Base-by-base conservation (phyloP, 1,140 invertebrate species). In the Aphelenchoides avenae region DNA sequence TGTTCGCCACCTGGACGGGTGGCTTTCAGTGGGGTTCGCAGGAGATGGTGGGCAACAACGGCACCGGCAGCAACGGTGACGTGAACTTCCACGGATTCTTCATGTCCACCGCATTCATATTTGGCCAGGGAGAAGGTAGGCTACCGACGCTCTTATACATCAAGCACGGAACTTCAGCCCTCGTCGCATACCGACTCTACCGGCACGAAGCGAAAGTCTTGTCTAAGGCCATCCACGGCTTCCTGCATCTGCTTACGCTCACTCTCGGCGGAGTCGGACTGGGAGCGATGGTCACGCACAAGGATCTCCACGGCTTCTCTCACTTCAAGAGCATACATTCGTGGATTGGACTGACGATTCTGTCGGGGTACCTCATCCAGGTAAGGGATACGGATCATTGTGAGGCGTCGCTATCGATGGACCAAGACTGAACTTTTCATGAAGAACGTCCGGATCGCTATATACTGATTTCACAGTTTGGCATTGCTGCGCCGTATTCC, bases 91-190 rank as follows among this genome's bases (percentile, higher is more conserved):
- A 43, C 6, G 39, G 24, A 15, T 27, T 61, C 22, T 15, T 61
- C 40, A 48, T 27, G 15, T 31, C 30, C 30, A 62, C 51, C 22
- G 58, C 34, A 18, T 30, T 61, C 5, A 29, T 62, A 11, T 33
- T 61, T 62, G 26, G 15, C n/a, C 58, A 61, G 33, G 58, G 58
- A 18, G 58, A 61, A 64, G 44, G 57, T 59, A 59, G 31, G 34
- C 15, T 18, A 7, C n/a, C 26, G 4, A 20, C 31, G 22, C 7
- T 18, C 20, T 30, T 2, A 49, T n/a, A 30, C n/a, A 62, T 60
- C 27, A 18, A 15, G 15, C 2, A 3, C 4, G 26, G 41, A 0
- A n/a, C 61, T 60, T 49, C 9, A 59, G 57, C 40, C 9, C 30
- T 61, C 9, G 24, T 62, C 27, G 27, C 30, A 20, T 52, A 49